Base-by-base conservation (phyloP, 2,888 invertebrate genomes). In the Volucella inflata region DNA sequence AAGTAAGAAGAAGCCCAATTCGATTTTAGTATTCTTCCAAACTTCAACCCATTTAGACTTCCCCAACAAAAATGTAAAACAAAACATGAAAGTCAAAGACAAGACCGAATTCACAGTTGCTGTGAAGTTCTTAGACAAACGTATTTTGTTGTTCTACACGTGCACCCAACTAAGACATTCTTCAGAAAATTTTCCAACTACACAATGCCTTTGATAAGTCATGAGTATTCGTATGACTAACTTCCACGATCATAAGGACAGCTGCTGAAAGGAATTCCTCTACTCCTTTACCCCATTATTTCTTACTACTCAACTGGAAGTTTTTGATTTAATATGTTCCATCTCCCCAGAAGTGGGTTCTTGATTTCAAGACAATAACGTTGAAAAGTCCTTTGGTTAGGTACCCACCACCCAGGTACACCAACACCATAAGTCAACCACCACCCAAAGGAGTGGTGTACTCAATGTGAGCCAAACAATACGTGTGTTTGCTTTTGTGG, bases 271-370 rank as follows among this genome's bases (percentile, higher is more conserved):
- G 53, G 59, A 72, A 67, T 67, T 67, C 60, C 38, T 42, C 60
- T 76, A 48, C 53, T 72, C 44, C 53, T 51, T 21, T 53, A 40
- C 57, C 60, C 38, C 46, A 67, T 79, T 67, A 60, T 67, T 57
- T 59, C 65, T 65, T 72, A 72, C 75, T 75, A 62, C 68, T 53
- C 60, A 55, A 67, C 40, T 71, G 53, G 72, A 77, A 65, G 77
- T 77, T 82, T 82, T 60, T 60, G 82, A 82, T 72, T 82, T 72
- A 51, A 74, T 51, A 10, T 83, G 68, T 64, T 64, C 72, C 74
- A 21, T 51, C 65, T 83, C 65, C 42, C 14, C 17, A 21, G 30
- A 44, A 74, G 72, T 64, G 65, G 65, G 57, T 72, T 12, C 17
- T 70, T 64, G 79, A 74, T 83, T 59, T 64, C 21, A 36, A 51